Evolutionary conservation across 2,888 invertebrate genomes (phyloP).

Genomic region (Liodrosophila aerea): DNA sequence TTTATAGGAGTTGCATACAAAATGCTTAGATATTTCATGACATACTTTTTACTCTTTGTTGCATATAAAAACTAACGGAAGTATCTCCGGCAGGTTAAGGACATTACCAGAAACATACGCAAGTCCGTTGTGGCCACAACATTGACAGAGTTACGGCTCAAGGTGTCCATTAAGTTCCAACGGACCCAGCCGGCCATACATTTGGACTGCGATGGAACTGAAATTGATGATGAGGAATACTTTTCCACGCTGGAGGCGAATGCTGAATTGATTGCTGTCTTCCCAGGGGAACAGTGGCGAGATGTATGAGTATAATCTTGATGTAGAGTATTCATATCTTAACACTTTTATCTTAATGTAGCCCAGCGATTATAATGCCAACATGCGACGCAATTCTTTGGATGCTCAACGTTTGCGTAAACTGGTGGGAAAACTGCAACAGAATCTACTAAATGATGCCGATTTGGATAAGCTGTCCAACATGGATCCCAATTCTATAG

Average conservation of each 20-base stretch:
- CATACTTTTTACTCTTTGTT: slow-evolving; percentile 1
- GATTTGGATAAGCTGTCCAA: slow-evolving; percentile 92
- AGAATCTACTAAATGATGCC: slow-evolving; percentile 91
- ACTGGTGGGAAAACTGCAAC: slow-evolving; percentile 88
- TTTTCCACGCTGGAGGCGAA: slow-evolving; percentile 94
- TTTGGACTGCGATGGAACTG: slow-evolving; percentile 94
- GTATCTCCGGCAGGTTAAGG: slow-evolving; percentile 77
- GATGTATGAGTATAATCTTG: too few species aligned
- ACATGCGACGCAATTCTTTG: slow-evolving; percentile 57
- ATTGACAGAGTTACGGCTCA: slow-evolving; percentile 88
- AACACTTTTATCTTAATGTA: slow-evolving; percentile 8
- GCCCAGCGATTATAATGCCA: slow-evolving; percentile 70
- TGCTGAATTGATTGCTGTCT: slow-evolving; percentile 91
- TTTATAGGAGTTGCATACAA: not conserved
- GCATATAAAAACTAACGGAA: slow-evolving; percentile 36
- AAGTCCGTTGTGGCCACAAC: slow-evolving; percentile 92
- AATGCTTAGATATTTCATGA: not conserved
- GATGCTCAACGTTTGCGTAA: slow-evolving; percentile 85
- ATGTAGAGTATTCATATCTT: too few species aligned
- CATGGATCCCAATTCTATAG: slow-evolving; percentile 93
- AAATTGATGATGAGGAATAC: slow-evolving; percentile 97
- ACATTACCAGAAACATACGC: slow-evolving; percentile 89
- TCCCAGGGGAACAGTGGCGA: slow-evolving; percentile 89
- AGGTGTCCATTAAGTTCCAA: slow-evolving; percentile 89
- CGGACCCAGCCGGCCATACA: slow-evolving; percentile 87